Base-by-base conservation (phyloP, 2,888 invertebrate species). In the Andricus curvator region DNA sequence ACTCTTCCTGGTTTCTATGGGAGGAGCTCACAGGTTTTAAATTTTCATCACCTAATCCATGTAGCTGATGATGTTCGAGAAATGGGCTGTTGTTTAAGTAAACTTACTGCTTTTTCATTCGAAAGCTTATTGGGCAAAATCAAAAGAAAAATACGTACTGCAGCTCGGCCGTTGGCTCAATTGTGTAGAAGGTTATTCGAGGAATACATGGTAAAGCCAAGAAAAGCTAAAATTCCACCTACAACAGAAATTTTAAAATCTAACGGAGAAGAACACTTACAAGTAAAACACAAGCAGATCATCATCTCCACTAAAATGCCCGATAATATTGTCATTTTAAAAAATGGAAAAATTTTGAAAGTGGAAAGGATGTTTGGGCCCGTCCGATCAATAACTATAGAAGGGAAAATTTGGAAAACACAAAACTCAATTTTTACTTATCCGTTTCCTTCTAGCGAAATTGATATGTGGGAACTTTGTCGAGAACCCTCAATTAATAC, bases 41-140 rank as follows among this genome's bases (percentile, higher is more conserved):
- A 84, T 64, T 66, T 85, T 13, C 85, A 85, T 62, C 82, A 78
- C 65, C 56, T 85, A 0, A 29, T 29, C 3, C 29, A 29, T 29
- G 29, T 29, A 2, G 29, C 29, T 29, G 29, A 29, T 3, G 11
- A 85, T 78, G 80, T 82, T 29, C 62, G 22, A 74, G 78, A 84
- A 62, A 70, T 77, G 56, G 64, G 56, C 17, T 82, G 82, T 67
- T 60, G 77, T 22, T 41, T 82, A 20, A 83, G 51, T 56, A 22
- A 76, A 29, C 44, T 84, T 17, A 79, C 78, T 11, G 81, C 81
- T 20, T 83, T 82, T 65, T 80, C 81, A 29, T 83, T 83, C 67
- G 81, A 83, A 64, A 81, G 62, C 33, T 29, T 67, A 8, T 67
- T 83, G 9, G 77, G 79, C 20, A 74, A 74, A 80, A 79, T 85